Percentiles rank a stretch among this genome's conserved stretches.
Evolutionary conservation across 2,888 invertebrate species (phyloP).

Genomic region (Folsomia manolachei): DNA sequence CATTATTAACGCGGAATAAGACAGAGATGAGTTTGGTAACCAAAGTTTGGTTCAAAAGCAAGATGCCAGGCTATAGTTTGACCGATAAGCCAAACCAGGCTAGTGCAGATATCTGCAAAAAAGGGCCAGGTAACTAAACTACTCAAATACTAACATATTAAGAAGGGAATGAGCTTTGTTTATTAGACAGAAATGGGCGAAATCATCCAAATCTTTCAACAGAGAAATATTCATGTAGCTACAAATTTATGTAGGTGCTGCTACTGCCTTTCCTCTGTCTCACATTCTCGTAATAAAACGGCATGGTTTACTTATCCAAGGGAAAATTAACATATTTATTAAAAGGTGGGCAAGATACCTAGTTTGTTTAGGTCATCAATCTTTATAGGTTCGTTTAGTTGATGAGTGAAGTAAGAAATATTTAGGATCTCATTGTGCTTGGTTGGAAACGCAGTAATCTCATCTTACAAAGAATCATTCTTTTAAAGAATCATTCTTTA

Average conservation of each 20-base stretch:
- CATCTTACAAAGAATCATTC: no score
- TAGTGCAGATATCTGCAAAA: conserved; percentile 7
- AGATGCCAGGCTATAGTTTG: not conserved
- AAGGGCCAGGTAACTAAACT: conserved; percentile 31
- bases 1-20: not conserved
- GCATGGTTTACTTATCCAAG: not conserved
- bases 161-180: no score
- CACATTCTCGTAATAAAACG: not conserved
- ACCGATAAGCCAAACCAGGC: not conserved
- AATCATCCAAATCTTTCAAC: no score
- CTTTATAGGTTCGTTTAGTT: not conserved
- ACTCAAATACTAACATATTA: no score
- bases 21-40: not conserved
- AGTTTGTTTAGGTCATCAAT: not conserved
- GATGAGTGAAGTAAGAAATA: not conserved
- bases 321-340: not conserved
- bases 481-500: no score
- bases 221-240: no score
- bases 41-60: not conserved
- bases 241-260: no score
- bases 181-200: no score
- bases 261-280: no score
- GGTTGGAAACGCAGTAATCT: no score
- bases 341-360: not conserved
- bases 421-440: not conserved